A percentile compares a stretch with the other conserved stretches of the same genome.
Evolutionary conservation across 2,888 invertebrate species (phyloP).

Genomic region (Venustoraphidia nigricollis): DNA sequence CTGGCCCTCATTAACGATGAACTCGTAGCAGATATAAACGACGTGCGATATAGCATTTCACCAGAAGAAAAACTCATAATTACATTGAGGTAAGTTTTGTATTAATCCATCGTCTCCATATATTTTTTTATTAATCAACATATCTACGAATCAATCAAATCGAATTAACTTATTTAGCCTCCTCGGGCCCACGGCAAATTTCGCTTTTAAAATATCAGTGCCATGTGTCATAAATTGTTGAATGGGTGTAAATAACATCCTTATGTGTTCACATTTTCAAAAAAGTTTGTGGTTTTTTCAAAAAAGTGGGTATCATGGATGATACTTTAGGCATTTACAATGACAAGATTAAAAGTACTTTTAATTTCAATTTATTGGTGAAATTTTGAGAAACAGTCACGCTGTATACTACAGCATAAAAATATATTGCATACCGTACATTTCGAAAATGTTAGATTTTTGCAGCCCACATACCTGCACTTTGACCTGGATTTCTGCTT

Average conservation of each 20-base stretch:
- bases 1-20: slow-evolving; percentile 16
- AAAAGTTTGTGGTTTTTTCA: neutral
- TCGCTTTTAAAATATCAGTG: too few relatives aligned
- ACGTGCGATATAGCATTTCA: slow-evolving; percentile 13
- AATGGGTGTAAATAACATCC: too few relatives aligned
- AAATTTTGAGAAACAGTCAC: neutral
- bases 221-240: too few relatives aligned
- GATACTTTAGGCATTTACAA: neutral
- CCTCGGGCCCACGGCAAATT: too few relatives aligned
- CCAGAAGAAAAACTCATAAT: slow-evolving; percentile 14
- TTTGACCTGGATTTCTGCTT: neutral
- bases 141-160: too few relatives aligned
- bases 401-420: neutral
- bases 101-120: neutral
- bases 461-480: neutral
- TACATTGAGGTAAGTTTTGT: slow-evolving; percentile 5
- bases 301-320: neutral
- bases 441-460: neutral
- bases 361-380: neutral
- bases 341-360: neutral
- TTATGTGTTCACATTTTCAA: too few relatives aligned
- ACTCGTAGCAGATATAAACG: slow-evolving; percentile 13
- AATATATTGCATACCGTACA: neutral
- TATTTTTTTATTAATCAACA: slow-evolving; percentile 1
- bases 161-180: too few relatives aligned